A percentile compares a stretch with the other conserved stretches of the same genome.
Evolutionary conservation across 2,797 vertebrate species (phyloP).

Genomic region (Triplophysa yarkandensis): DNA sequence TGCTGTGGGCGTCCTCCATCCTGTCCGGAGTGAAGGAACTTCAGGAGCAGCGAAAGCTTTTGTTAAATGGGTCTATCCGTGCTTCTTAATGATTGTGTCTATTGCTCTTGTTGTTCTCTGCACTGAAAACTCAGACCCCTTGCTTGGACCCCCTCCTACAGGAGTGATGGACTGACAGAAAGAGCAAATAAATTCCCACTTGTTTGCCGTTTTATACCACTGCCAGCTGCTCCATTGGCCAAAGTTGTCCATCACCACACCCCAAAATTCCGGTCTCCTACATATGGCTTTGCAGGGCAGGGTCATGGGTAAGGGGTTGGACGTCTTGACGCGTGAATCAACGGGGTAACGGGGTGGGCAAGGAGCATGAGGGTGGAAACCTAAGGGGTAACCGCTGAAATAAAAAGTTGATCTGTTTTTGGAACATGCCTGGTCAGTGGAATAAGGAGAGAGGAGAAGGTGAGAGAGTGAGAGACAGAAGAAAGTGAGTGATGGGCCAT

Average conservation of each 20-base stretch:
- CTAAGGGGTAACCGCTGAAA: slow-evolving; percentile 55
- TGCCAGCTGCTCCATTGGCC: slow-evolving; percentile 67
- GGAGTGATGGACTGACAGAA: slow-evolving; percentile 81
- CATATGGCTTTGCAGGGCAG: slow-evolving; percentile 51
- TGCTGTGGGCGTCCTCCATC: slow-evolving; percentile 86
- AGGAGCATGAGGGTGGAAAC: slow-evolving; percentile 28
- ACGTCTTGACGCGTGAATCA: slow-evolving; percentile 57
- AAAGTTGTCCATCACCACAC: slow-evolving; percentile 59
- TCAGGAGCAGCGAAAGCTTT: slow-evolving; percentile 49
- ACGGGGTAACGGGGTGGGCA: slow-evolving; percentile 22
- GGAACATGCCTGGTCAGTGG: slow-evolving; percentile 87
- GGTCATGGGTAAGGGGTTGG: slow-evolving; percentile 54
- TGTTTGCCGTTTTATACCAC: slow-evolving; percentile 73
- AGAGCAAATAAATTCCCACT: slow-evolving; percentile 74
- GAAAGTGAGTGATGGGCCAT: slow-evolving; percentile 79
- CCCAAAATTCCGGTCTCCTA: slow-evolving; percentile 68
- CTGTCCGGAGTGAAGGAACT: slow-evolving; percentile 71
- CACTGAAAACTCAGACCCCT: slow-evolving; percentile 57
- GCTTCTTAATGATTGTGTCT: slow-evolving; percentile 60
- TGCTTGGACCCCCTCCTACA: slow-evolving; percentile 68
- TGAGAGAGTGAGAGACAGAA: slow-evolving; percentile 77
- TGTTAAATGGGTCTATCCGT: slow-evolving; percentile 65
- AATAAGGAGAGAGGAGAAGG: slow-evolving; percentile 81
- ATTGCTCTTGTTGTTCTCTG: slow-evolving; percentile 61
- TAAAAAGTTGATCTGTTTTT: slow-evolving; percentile 84